Evolutionary conservation across 2,797 vertebrate genomes (phyloP).

Genomic region (Ptychobarbus kaznakovi): DNA sequence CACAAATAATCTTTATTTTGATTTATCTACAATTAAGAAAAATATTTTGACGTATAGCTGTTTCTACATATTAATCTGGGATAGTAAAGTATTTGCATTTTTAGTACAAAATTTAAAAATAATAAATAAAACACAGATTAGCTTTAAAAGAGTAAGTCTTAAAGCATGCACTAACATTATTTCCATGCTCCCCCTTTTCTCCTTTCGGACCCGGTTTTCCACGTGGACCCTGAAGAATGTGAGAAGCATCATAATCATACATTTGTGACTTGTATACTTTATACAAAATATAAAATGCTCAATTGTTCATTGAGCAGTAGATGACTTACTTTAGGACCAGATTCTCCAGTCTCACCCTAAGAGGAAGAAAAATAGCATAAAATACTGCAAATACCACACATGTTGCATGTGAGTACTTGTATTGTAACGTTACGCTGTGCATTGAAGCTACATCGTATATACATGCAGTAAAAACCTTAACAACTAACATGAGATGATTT

Average conservation of each 20-base stretch:
- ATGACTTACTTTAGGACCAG: conserved; percentile 80
- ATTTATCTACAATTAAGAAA: not conserved
- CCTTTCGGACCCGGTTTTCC: conserved; percentile 85
- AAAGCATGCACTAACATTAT: conserved; percentile 75
- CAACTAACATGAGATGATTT: not conserved
- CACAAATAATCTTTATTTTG: not conserved
- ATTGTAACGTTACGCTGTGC: not conserved
- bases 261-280: not conserved
- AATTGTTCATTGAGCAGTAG: not conserved
- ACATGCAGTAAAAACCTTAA: not conserved
- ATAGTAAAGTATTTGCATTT: not conserved
- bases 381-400: not conserved
- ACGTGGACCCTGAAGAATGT: conserved; percentile 79
- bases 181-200: conserved; percentile 82
- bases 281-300: not conserved
- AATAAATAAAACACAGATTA: not conserved
- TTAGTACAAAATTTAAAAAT: not conserved
- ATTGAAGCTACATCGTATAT: not conserved
- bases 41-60: not conserved
- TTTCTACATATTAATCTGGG: conserved; percentile 1
- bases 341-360: conserved; percentile 84
- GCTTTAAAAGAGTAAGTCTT: conserved; percentile 13
- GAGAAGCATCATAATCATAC: not conserved
- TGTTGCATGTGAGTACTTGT: not conserved
- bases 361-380: conserved; percentile 42